Base-by-base conservation (phyloP, 2,888 invertebrate genomes). In the Hetaerina titia region DNA sequence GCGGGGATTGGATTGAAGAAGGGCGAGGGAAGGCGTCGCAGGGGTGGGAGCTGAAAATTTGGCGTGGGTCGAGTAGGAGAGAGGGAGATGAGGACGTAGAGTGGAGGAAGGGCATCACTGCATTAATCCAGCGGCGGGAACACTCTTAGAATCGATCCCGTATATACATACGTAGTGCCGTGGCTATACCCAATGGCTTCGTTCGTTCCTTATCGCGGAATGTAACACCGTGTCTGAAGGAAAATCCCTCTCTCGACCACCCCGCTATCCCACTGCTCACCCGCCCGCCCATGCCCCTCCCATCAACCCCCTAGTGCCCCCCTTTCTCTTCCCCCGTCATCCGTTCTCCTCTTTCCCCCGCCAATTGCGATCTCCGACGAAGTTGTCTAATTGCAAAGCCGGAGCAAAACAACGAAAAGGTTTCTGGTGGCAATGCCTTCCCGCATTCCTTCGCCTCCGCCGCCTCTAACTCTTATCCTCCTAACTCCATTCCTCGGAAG, bases 311-410 rank as follows among this genome's bases (percentile, higher is more conserved):
- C 56, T 56, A 22, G n/a, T 56, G n/a, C 45, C 45, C 45, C 45
- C 64, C 57, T 1, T 56, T 56, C 74, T 19, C 92, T 13, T 69
- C 69, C 69, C 63, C 31, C 57, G 13, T 60, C 25, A 19, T 19
- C 8, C 13, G 63, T 15, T 45, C 31, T 25, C 31, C 92, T n/a
- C 89, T 15, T 45, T 45, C 45, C 31, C 90, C 31, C 64, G 19
- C 69, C 92, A 81, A 81, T 81, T 81, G 22, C 69, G 69, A 69
- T 74, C 69, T 56, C 45, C 69, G 74, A 56, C 92, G 69, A 92
- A 92, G 64, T 92, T 92, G 92, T 69, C 92, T 92, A 92, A 92
- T 92, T 92, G 92, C 92, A 57, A 74, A 92, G 92, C 69, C 13
- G 69, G 56, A 69, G 69, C 69, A 74, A 92, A 92, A 92, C 92